Base-by-base conservation (phyloP, 2,113 vertebrate genomes). In the Ailurus styani region DNA sequence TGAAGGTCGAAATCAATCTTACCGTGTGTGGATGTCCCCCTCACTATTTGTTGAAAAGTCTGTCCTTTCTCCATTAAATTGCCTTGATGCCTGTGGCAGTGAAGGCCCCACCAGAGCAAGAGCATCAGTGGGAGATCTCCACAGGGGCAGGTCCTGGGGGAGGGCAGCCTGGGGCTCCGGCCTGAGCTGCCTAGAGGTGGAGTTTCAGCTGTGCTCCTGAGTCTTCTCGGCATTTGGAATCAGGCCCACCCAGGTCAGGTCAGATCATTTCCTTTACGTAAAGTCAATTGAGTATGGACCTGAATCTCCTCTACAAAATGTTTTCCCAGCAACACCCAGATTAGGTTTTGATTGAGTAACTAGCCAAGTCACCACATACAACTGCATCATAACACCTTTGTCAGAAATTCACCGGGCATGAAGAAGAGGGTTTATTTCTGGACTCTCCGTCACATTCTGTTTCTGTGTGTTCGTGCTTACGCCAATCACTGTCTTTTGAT, bases 51-150 rank as follows among this genome's bases (percentile, higher is more conserved):
- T 12, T 20, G 52, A 88, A 45, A 34, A 45, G 27, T 17, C 73
- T 17, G 2, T n/a, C 27, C 68, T 88, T 34, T n/a, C 68, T 20
- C 55, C 29, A 12, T 23, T 4, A 20, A 11, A 0, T 25, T 55
- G n/a, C 68, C 10, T 7, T 11, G 66, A 31, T 8, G 6, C 34
- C 25, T 1, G n/a, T 8, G 47, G 68, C 66, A 37, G 21, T 54
- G 4, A 40, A 9, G n/a, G 20, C 31, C 6, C 17, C 70, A 7
- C 37, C 18, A 34, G 68, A 40, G 68, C n/a, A 21, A 6, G 20
- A 11, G 20, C n/a, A 0, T 7, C 37, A 0, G 21, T 25, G 21
- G 70, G 70, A 42, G 70, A 1, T 0, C 11, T 6, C 37, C 6
- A 12, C 10, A 1, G 14, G 47, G 52, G 64, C 15, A 21, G 37